phyloP scores from a whole-genome alignment of 2,888 invertebrate genomes.

The Liodrosophila aerea region DNA sequence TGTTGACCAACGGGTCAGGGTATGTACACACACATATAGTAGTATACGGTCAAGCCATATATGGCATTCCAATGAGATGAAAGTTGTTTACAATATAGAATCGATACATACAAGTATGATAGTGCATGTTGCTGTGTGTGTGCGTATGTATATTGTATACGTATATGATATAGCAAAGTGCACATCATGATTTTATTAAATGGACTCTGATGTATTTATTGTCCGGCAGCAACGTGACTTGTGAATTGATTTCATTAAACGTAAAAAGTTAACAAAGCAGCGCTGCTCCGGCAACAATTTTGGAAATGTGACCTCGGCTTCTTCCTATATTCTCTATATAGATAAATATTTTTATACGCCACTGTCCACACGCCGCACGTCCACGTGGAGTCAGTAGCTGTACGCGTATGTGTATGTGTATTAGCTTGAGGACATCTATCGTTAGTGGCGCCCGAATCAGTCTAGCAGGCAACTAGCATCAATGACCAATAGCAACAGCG shows the following conservation, averaged over 20 bases:
- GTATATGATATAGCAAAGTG: conserved; percentile 71
- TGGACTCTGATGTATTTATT: conserved; percentile 82
- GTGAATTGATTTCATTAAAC: conserved; percentile 81
- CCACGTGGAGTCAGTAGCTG: not conserved
- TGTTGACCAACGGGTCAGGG: conserved; percentile 5
- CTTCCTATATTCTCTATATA: conserved; percentile 54
- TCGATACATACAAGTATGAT: conserved; percentile 48
- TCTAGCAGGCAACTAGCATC: conserved; percentile 48
- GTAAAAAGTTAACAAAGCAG: conserved; percentile 76
- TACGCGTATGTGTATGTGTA: conserved; percentile 31
- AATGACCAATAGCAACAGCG: conserved; percentile 73
- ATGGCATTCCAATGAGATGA: conserved; percentile 75
- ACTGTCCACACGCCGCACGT: conserved; percentile 32
- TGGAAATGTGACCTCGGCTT: conserved; percentile 48
- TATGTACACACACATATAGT: conserved; percentile 1
- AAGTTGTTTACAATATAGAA: conserved; percentile 69
- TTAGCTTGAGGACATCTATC: conserved; percentile 73
- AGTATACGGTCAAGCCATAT: conserved; percentile 41
- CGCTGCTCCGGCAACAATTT: conserved; percentile 57
- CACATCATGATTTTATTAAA: conserved; percentile 82
- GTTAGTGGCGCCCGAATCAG: conserved; percentile 55
- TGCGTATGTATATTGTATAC: conserved; percentile 40
- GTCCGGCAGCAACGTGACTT: conserved; percentile 81
- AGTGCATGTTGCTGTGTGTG: conserved; percentile 22
- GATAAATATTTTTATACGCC: conserved; percentile 64